These are phyloP conservation scores for Plebejus argus DNA, from an alignment of 2,888 invertebrate species.

Conservation along the genomic window DNA sequence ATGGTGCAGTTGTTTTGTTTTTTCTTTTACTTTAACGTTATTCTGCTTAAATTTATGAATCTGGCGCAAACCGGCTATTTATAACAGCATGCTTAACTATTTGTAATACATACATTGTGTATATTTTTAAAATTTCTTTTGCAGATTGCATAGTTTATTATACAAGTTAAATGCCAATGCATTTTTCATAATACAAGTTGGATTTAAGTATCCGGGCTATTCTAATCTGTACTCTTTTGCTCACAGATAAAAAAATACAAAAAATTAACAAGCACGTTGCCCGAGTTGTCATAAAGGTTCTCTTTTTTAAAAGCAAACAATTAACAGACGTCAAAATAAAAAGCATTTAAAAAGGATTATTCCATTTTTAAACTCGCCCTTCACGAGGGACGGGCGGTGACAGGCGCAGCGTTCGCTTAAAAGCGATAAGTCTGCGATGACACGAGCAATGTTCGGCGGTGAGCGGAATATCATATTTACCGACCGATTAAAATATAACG, in stretches of 20 bases:
- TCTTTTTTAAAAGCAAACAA: constrained; percentile 26
- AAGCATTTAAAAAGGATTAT: constrained; percentile 44
- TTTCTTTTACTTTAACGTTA: not conserved
- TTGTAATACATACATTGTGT: no score
- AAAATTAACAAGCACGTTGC: not conserved
- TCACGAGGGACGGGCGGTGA: constrained; percentile 54
- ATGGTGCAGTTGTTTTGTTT: constrained; percentile 5
- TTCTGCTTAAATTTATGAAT: not conserved
- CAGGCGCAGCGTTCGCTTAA: constrained; percentile 50
- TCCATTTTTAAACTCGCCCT: constrained; percentile 47
- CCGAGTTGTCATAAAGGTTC: not conserved
- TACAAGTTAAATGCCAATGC: not conserved
- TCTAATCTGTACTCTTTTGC: not conserved
- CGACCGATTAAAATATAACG: constrained; percentile 38
- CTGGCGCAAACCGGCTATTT: not conserved
- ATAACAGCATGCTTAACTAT: not conserved
- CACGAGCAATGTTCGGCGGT: constrained; percentile 56
- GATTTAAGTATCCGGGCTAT: not conserved
- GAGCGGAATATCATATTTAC: constrained; percentile 36
- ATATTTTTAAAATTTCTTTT: no score
- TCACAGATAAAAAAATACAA: not conserved
- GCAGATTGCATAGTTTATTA: no score
- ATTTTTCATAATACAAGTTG: not conserved
- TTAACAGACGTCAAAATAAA: constrained; percentile 36
- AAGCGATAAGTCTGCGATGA: constrained; percentile 61